Evolutionary conservation across 2,797 vertebrate species (phyloP).

Genomic region (Ceryle rudis): DNA sequence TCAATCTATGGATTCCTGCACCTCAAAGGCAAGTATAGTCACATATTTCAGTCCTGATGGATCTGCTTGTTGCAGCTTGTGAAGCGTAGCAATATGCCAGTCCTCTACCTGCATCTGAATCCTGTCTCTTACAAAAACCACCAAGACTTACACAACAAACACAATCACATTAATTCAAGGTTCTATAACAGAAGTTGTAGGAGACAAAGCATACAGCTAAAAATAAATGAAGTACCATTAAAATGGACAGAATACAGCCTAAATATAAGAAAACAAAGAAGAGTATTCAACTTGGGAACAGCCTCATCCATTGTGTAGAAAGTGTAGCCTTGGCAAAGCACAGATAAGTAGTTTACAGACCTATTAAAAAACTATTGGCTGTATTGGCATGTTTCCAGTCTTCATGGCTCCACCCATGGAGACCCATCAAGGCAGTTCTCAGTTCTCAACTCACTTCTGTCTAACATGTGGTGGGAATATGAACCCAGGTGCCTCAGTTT

Average conservation of each 20-base stretch:
- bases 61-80: not conserved
- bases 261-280: not conserved
- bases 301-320: not conserved
- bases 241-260: not conserved
- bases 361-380: not conserved
- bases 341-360: not conserved
- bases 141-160: not conserved
- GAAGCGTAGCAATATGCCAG: not conserved
- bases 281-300: fast-evolving
- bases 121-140: not conserved
- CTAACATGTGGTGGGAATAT: not conserved
- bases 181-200: not conserved
- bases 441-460: not conserved
- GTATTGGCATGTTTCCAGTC: not conserved
- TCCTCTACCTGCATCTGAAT: not conserved
- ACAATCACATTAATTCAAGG: not conserved
- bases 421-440: not conserved
- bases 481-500: not conserved
- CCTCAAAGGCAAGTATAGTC: not conserved
- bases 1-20: not conserved
- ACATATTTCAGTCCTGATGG: not conserved
- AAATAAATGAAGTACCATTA: not conserved
- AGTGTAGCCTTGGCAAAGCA: not conserved
- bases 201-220: not conserved
- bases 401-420: not conserved